Evolutionary conservation across 2,113 vertebrate genomes (phyloP), one percentile per base, ranked within the genome.

Genomic region (Rhinoderma darwinii): DNA sequence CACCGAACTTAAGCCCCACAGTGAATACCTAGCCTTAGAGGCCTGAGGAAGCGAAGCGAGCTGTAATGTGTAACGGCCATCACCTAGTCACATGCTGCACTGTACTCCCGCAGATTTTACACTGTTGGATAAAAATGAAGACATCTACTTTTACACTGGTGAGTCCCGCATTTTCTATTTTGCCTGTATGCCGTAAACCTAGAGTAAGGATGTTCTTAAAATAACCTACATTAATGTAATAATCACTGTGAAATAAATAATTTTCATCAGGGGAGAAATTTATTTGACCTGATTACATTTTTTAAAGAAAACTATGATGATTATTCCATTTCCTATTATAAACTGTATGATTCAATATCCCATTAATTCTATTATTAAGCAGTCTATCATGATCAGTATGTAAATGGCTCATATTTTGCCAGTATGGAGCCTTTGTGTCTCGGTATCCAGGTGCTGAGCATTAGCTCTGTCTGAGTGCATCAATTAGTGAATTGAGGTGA

Each of bases 401-500:
- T 51, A 66, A 44, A 66, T 32, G 25, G 41, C 41, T 39, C 25
- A 63, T 43, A 66, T 61, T 15, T 82, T 41, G 39, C 9, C 59
- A 66, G 39, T 59, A 66, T 44, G 39, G 12, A 37, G 37, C 39
- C 56, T 82, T 41, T 66, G 79, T 82, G 25, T 6, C 17, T 63
- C 12, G 27, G 51, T 59, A 66, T 44, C 56, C 59, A 81, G 56
- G 79, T 81, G 51, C 56, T 63, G 39, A 82, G 56, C 79, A 32
- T 37, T 41, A 66, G 56, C 20, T 59, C 59, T 61, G 14, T 80
- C 54, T 66, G 56, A 81, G 79, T 66, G 39, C 37, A 82, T 82
- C 56, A 82, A 82, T 82, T 82, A 82, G 56, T 82, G 59, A 59
- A 44, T 63, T 66, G 79, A 82, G 78, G 79, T 82, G 79, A 82